These are phyloP conservation scores for Tupaia chinensis DNA, from an alignment of 2,113 vertebrate species.

Conservation along the genomic window DNA sequence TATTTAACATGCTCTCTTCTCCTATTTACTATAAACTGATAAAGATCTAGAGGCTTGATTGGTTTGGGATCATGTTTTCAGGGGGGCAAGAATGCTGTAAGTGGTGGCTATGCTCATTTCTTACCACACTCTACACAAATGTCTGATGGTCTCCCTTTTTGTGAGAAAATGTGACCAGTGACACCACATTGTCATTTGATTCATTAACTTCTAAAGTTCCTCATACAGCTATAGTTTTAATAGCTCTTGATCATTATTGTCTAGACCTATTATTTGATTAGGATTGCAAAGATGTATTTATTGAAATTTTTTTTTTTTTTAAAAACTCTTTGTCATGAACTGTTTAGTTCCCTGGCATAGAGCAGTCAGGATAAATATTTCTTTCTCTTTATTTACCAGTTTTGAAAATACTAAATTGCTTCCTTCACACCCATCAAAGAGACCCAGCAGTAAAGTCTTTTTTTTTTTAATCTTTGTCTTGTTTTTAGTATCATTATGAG, in stretches of 20 bases:
- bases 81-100: not conserved
- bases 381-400: not conserved
- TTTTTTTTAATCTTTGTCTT: not conserved
- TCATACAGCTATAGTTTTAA: not conserved
- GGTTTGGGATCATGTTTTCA: not conserved
- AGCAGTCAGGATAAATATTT: not conserved
- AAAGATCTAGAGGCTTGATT: not conserved
- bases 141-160: conserved; percentile 2
- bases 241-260: not conserved
- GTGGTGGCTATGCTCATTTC: not conserved
- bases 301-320: not conserved
- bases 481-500: conserved; percentile 32
- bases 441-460: not conserved
- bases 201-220: not conserved
- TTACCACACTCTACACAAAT: not conserved
- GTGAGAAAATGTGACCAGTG: not conserved
- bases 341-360: not conserved
- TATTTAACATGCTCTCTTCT: not conserved
- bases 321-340: not conserved
- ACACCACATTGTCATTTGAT: conserved; percentile 14
- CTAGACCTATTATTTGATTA: conserved; percentile 11
- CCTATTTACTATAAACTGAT: not conserved
- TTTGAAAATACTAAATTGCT: conserved; percentile 41
- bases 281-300: conserved; percentile 6
- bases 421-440: not conserved